A percentile compares a stretch with the other conserved stretches of the same genome.
phyloP scores from a whole-genome alignment of 2,888 invertebrate genomes.

The Maniola hyperantus region DNA sequence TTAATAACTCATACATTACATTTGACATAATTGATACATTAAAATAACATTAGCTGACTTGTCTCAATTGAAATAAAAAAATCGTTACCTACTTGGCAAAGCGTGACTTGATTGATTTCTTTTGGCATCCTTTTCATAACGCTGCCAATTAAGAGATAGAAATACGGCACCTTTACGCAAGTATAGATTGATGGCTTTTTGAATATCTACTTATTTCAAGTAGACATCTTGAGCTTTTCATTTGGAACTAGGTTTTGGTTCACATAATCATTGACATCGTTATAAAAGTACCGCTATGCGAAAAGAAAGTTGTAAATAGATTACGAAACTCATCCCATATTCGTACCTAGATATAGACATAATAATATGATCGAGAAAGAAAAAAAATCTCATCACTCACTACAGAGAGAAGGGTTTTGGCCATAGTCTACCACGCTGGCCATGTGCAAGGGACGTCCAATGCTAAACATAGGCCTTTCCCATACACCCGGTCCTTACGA shows the following conservation, averaged over 20 bases:
- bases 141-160: constrained; percentile 19
- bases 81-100: constrained; percentile 8
- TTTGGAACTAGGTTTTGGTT: constrained; percentile 8
- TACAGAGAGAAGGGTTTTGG: no score
- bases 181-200: constrained; percentile 20
- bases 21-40: constrained; percentile 17
- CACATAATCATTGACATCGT: not conserved
- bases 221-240: constrained; percentile 1
- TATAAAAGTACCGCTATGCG: constrained; percentile 2
- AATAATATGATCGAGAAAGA: no score
- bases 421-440: no score
- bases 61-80: constrained; percentile 7
- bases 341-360: not conserved
- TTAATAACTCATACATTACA: not conserved
- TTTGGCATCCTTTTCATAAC: constrained; percentile 17
- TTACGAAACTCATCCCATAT: not conserved
- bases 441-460: no score
- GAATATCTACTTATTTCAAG: constrained; percentile 12
- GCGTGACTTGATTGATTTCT: constrained; percentile 17
- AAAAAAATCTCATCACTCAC: no score
- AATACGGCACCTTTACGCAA: constrained; percentile 3
- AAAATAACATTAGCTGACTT: constrained; percentile 23
- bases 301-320: constrained; percentile 10
- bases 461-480: no score
- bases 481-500: no score